Evolutionary conservation across 2,888 invertebrate genomes (phyloP).

Genomic region (Junonia oenone): DNA sequence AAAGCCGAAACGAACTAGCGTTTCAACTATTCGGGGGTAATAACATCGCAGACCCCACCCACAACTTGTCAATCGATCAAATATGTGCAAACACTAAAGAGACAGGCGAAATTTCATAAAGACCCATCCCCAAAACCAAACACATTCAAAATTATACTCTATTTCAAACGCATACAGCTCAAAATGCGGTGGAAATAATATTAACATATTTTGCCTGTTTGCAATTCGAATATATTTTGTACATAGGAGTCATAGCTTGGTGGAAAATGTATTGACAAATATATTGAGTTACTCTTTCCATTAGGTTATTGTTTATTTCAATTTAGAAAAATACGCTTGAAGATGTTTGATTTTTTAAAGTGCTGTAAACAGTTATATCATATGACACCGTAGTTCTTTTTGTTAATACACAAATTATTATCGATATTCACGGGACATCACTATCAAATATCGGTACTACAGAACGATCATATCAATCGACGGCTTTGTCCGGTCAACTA

Average conservation of each 20-base stretch:
- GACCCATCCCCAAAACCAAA: conserved; percentile 33
- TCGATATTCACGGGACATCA: background rate
- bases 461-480: background rate
- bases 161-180: conserved; percentile 6
- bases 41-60: conserved; percentile 66
- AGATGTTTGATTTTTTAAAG: conserved; percentile 13
- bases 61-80: conserved; percentile 77
- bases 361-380: background rate
- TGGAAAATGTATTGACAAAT: conserved; percentile 76
- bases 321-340: conserved; percentile 41
- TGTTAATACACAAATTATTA: background rate
- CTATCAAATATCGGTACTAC: background rate
- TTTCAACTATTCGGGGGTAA: conserved; percentile 64
- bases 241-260: conserved; percentile 62
- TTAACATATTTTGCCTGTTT: conserved; percentile 46
- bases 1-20: conserved; percentile 11
- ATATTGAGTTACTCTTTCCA: conserved; percentile 75
- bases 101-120: conserved; percentile 35
- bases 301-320: conserved; percentile 74
- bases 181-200: conserved; percentile 22
- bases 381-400: background rate
- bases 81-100: conserved; percentile 69
- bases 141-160: conserved; percentile 33
- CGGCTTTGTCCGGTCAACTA: background rate
- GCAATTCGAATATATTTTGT: conserved; percentile 67